A percentile compares a stretch with the other conserved stretches of the same genome.
These are phyloP conservation scores for Eretmocerus hayati DNA, from an alignment of 2,888 invertebrate species.

Conservation along the genomic window DNA sequence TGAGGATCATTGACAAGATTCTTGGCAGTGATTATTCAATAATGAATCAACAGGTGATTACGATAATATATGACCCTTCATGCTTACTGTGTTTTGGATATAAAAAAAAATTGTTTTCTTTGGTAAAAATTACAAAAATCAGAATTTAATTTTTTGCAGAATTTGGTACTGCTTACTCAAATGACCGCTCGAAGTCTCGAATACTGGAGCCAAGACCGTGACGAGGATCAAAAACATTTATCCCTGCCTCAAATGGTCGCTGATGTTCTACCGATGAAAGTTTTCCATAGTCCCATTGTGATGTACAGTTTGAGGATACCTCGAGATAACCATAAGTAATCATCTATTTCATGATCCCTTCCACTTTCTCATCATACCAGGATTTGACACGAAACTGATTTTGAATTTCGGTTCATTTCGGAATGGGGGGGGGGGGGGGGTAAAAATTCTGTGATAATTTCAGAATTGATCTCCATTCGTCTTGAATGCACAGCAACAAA, in stretches of 20 bases:
- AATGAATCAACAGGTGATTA: conserved; percentile 62
- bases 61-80: no score
- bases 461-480: not conserved
- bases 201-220: conserved; percentile 41
- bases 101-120: not conserved
- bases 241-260: conserved; percentile 39
- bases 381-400: not conserved
- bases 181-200: conserved; percentile 43
- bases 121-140: not conserved
- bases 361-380: not conserved
- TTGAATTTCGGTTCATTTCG: no score
- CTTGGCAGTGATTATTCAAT: conserved; percentile 61
- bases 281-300: conserved; percentile 32
- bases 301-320: conserved; percentile 41
- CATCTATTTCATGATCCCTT: not conserved
- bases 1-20: conserved; percentile 60
- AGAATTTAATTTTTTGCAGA: conserved; percentile 32
- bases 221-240: conserved; percentile 37
- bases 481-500: not conserved
- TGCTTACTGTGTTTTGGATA: no score
- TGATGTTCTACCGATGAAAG: conserved; percentile 40
- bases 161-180: conserved; percentile 43
- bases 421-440: no score
- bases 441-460: not conserved
- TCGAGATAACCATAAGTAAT: conserved; percentile 35